Evolutionary conservation across 2,113 vertebrate species (phyloP).

Genomic region (Synodontis membranacea): DNA sequence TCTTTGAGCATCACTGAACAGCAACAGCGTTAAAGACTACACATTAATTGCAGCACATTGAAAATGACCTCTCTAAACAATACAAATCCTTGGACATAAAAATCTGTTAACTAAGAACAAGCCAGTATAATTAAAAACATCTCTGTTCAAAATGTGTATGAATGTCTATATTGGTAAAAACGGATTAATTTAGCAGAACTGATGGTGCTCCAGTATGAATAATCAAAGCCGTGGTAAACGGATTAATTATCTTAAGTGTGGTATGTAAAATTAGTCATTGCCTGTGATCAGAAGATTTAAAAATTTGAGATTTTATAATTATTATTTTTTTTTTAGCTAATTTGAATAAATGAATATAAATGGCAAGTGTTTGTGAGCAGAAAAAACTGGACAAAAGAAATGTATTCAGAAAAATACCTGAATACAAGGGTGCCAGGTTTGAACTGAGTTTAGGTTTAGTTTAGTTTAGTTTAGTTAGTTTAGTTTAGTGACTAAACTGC

Average conservation of each 20-base stretch:
- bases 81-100: slow-evolving; percentile 9
- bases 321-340: not conserved
- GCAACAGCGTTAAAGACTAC: not conserved
- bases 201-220: not conserved
- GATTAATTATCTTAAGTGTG: not conserved
- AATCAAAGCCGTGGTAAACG: not conserved
- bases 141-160: slow-evolving; percentile 7
- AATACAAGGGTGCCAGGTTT: not conserved
- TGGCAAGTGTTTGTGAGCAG: not conserved
- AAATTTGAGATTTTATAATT: too few relatives aligned
- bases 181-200: not conserved
- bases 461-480: not conserved
- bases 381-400: not conserved
- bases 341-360: not conserved
- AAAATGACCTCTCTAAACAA: not conserved
- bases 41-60: slow-evolving; percentile 11
- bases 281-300: not conserved
- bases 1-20: not conserved
- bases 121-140: not conserved
- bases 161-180: slow-evolving; percentile 2
- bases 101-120: slow-evolving; percentile 16
- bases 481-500: not conserved
- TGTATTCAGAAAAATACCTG: not conserved
- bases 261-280: not conserved
- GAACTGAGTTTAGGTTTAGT: not conserved